These are phyloP conservation scores for Hipposideros larvatus DNA, from an alignment of 2,797 vertebrate genomes.

Conservation along the genomic window DNA sequence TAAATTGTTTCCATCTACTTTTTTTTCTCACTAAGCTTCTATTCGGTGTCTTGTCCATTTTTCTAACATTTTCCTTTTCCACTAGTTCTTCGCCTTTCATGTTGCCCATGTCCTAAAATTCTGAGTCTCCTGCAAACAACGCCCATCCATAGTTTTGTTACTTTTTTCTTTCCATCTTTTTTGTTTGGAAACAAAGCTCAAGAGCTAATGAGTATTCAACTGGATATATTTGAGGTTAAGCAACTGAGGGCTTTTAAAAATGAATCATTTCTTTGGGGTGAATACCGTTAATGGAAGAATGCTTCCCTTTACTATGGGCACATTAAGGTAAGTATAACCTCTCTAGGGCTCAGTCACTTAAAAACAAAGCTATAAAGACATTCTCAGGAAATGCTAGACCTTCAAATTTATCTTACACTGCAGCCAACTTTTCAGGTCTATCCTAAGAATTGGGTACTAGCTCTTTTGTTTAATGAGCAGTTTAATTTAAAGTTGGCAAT, in stretches of 20 bases:
- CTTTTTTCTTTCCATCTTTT: neutral
- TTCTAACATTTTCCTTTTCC: neutral
- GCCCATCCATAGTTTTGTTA: neutral
- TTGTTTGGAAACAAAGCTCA: slow-evolving; percentile 46
- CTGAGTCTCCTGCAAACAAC: neutral
- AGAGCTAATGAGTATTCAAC: neutral
- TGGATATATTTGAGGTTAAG: slow-evolving; percentile 9
- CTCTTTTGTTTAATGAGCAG: slow-evolving; percentile 86
- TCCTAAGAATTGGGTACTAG: slow-evolving; percentile 81
- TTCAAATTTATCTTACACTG: slow-evolving; percentile 85
- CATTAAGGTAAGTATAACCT: slow-evolving; percentile 80
- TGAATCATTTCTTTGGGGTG: slow-evolving; percentile 64
- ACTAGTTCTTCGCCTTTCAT: neutral
- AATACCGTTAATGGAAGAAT: slow-evolving; percentile 51
- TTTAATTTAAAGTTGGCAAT: slow-evolving; percentile 89
- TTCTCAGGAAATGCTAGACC: slow-evolving; percentile 73
- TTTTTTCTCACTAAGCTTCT: neutral
- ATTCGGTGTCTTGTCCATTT: neutral
- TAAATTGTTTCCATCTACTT: slow-evolving; percentile 19
- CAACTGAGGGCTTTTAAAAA: slow-evolving; percentile 12
- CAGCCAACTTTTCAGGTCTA: slow-evolving; percentile 83
- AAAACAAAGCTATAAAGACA: slow-evolving; percentile 79
- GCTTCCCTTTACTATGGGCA: slow-evolving; percentile 60
- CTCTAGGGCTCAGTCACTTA: slow-evolving; percentile 69
- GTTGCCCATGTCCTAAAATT: rapidly evolving